Evolutionary conservation across 2,888 invertebrate genomes (phyloP), one percentile per base, ranked within the genome.

Genomic region (Diarsia dahlii): DNA sequence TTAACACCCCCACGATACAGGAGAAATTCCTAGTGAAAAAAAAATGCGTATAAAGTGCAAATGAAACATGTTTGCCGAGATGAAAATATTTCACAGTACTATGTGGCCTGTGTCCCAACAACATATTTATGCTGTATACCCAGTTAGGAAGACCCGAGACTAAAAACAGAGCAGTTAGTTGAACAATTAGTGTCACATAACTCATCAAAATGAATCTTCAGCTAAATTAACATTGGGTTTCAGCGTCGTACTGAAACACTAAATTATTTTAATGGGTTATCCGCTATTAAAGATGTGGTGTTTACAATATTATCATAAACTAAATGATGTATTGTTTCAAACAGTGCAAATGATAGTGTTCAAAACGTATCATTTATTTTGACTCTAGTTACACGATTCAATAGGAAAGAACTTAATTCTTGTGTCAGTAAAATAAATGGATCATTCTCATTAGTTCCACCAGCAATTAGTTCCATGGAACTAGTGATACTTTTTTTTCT

Each of bases 181-280:
- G 39, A 66, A 69, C 62, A 76, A 77, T 70, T 62, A 64, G 39
- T 48, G 76, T 71, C 77, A 62, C 70, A 70, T 76, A 76, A 78
- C 73, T 78, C 76, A 83, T 68, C 70, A 71, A 62, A 76, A 81
- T 70, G 56, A 56, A 77, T 77, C 60, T 63, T 72, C 50, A 48
- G 62, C 34, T 48, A 58, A 70, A 81, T 81, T 73, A 63, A 72
- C 63, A 72, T 62, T 77, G 56, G 58, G 28, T 81, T 80, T 67
- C 62, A 58, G 65, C 56, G 23, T 34, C 54, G 56, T 46, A 34
- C 56, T 12, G 56, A 56, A 80, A 28, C 48, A 58, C 34, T 67
- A 12, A 66, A 80, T 80, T 72, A 80, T 80, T 67, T 80, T 70
- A 76, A 77, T 77, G 56, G n/a, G 13, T 0, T 65, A 46, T 46